These are phyloP conservation scores for Spodoptera litura DNA, from an alignment of 1,140 invertebrate genomes.

Conservation along the genomic window DNA sequence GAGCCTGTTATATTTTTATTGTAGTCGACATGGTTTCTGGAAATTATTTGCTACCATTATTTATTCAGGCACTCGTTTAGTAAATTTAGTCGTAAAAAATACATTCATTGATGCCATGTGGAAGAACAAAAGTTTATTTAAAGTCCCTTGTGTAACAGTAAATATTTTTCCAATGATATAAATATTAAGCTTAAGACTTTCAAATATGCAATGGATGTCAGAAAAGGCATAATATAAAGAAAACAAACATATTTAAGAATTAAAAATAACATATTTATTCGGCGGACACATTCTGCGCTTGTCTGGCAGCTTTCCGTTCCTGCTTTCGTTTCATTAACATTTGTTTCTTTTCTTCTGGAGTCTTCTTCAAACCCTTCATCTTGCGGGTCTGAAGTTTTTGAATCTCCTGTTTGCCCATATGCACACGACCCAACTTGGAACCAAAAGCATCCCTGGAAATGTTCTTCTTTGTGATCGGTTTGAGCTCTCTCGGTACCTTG, in stretches of 20 bases:
- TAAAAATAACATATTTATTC: constrained; percentile 51
- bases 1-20: too few relatives aligned
- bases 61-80: too few relatives aligned
- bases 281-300: constrained; percentile 50
- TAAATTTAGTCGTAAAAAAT: too few relatives aligned
- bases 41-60: too few relatives aligned
- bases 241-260: constrained; percentile 2
- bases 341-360: constrained; percentile 89
- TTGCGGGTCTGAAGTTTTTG: constrained; percentile 95
- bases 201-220: too few relatives aligned
- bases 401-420: constrained; percentile 96
- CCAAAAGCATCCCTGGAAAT: constrained; percentile 95
- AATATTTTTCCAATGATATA: too few relatives aligned
- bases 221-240: neutral
- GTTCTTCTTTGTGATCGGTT: constrained; percentile 96
- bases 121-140: too few relatives aligned
- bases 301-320: constrained; percentile 70
- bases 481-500: constrained; percentile 93
- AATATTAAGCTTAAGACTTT: too few relatives aligned
- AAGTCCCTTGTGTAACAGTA: too few relatives aligned
- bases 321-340: constrained; percentile 86
- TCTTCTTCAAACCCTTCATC: constrained; percentile 96
- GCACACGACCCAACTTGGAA: constrained; percentile 95
- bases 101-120: too few relatives aligned
- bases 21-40: too few relatives aligned